Evolutionary conservation across 2,888 invertebrate species (phyloP).

Genomic region (Mythimna pallens): DNA sequence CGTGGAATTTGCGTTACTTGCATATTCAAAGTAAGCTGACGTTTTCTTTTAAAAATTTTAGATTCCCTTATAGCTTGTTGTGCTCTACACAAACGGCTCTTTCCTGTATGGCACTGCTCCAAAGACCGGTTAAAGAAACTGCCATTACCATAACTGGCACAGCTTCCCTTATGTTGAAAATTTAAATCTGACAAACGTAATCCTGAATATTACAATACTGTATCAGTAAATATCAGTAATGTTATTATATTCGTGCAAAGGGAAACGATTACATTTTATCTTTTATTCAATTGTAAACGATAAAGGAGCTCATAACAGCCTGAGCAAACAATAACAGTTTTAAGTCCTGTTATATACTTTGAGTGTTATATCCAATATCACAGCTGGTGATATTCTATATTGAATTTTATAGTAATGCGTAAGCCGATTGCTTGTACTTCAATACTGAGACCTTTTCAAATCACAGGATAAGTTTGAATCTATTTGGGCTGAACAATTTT

Average conservation of each 20-base stretch:
- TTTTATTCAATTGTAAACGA: conserved; percentile 18
- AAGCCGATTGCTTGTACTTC: background rate
- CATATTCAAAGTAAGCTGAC: background rate
- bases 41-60: background rate
- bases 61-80: background rate
- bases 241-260: background rate
- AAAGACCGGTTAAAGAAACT: conserved; percentile 1
- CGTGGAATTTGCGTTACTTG: background rate
- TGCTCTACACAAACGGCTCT: background rate
- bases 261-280: conserved; percentile 41
- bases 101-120: background rate
- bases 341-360: conserved; percentile 17
- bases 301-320: conserved; percentile 10
- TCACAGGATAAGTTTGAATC: too few species aligned
- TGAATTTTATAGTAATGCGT: conserved; percentile 1
- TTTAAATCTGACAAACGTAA: conserved; percentile 1
- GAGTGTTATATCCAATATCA: background rate
- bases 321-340: conserved; percentile 47
- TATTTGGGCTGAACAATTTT: too few species aligned
- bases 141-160: background rate
- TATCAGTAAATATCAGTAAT: background rate
- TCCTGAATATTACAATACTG: conserved; percentile 8
- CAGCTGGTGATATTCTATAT: background rate
- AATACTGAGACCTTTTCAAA: background rate
- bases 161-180: background rate